These are phyloP conservation scores for Macaria notata DNA, from an alignment of 2,888 invertebrate species.

Conservation along the genomic window DNA sequence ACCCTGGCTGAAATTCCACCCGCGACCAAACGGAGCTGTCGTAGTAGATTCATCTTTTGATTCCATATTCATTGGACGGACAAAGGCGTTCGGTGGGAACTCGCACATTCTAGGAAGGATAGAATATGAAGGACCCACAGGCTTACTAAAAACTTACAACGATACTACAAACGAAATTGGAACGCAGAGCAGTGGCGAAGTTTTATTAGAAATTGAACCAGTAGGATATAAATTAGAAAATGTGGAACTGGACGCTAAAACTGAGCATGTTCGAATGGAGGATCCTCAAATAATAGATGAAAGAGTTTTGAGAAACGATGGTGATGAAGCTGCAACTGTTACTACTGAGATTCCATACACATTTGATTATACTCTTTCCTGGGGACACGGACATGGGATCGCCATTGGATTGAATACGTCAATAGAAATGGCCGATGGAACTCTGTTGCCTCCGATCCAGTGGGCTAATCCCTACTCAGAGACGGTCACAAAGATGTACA, in stretches of 20 bases:
- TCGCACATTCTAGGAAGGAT: constrained; percentile 88
- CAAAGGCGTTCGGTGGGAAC: constrained; percentile 56
- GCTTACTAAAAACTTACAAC: constrained; percentile 86
- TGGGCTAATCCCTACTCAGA: constrained; percentile 86
- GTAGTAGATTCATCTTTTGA: constrained; percentile 75
- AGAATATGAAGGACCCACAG: constrained; percentile 84
- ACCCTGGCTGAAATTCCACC: constrained; percentile 86
- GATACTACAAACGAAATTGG: constrained; percentile 80
- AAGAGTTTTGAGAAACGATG: constrained; percentile 76
- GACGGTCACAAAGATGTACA: constrained; percentile 80
- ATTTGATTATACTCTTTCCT: constrained; percentile 87
- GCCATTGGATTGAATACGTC: constrained; percentile 86
- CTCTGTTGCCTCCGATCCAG: constrained; percentile 81
- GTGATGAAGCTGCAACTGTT: constrained; percentile 82
- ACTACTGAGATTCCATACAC: constrained; percentile 89
- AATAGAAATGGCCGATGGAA: constrained; percentile 83
- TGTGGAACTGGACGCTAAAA: constrained; percentile 82
- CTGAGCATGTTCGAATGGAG: constrained; percentile 72
- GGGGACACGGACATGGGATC: constrained; percentile 90
- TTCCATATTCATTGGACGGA: constrained; percentile 66
- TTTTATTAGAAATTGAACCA: constrained; percentile 91
- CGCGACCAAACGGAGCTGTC: constrained; percentile 86
- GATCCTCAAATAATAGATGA: constrained; percentile 80
- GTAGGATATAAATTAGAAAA: constrained; percentile 87
- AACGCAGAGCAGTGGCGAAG: constrained; percentile 85